Conservation (phyloP, 2,113 vertebrate genomes). For the Paramisgurnus dabryanus region DNA sequence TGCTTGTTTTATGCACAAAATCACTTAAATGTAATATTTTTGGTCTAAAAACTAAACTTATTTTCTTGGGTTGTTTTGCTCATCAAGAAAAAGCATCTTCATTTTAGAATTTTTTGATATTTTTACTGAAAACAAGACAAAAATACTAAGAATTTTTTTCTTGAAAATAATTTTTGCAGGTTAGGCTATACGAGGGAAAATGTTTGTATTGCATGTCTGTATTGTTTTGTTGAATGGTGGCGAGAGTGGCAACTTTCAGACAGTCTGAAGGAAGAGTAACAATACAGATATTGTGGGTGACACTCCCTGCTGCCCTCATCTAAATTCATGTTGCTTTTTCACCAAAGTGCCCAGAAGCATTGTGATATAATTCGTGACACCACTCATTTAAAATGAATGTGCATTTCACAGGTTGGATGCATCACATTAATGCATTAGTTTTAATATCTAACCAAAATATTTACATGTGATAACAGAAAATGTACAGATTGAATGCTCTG, state of each 20-base stretch:
- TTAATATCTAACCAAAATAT: not conserved
- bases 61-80: too few species aligned
- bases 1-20: too few species aligned
- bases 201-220: not conserved
- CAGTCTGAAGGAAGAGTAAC: not conserved
- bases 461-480: not conserved
- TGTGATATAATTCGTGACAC: slow-evolving; percentile 8
- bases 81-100: too few species aligned
- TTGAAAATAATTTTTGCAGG: too few species aligned
- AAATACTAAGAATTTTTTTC: too few species aligned
- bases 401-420: not conserved
- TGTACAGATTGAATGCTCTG: too few species aligned
- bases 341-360: slow-evolving; percentile 11
- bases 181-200: too few species aligned
- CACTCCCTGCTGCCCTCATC: slow-evolving; percentile 32
- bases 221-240: not conserved
- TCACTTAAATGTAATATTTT: too few species aligned
- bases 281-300: slow-evolving; percentile 8
- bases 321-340: slow-evolving; percentile 36
- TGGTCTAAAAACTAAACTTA: too few species aligned
- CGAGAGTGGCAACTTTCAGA: slow-evolving; percentile 12
- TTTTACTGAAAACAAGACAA: too few species aligned
- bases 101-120: too few species aligned
- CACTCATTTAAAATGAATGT: not conserved
- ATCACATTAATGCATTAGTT: not conserved